Base-by-base conservation (phyloP, 92 coral and sea anemone genomes). In the Phenganax stokvisi region DNA sequence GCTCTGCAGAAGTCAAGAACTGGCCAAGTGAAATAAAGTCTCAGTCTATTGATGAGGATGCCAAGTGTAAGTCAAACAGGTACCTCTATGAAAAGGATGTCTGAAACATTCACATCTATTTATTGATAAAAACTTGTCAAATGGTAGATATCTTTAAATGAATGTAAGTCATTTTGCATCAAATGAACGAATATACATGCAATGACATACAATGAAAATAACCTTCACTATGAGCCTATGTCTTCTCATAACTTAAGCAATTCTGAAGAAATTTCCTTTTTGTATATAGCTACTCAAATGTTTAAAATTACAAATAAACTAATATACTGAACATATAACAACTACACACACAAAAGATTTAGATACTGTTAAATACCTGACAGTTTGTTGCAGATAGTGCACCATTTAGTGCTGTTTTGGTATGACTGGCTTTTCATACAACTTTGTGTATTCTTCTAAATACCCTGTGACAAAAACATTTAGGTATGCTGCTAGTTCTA, bases 321-420 rank as follows among this genome's bases (percentile, higher is more conserved):
- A n/a, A n/a, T n/a, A n/a, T n/a, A n/a, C n/a, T n/a, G n/a, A n/a
- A n/a, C n/a, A n/a, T n/a, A n/a, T n/a, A n/a, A n/a, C n/a, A n/a
- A n/a, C n/a, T n/a, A n/a, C n/a, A n/a, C n/a, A n/a, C n/a, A n/a
- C n/a, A n/a, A n/a, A n/a, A n/a, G n/a, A n/a, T n/a, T n/a, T n/a
- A n/a, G n/a, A n/a, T 72, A 72, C 12, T 9, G 10, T 72, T 20
- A 17, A 7, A 54, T 25, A 76, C 81, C 81, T 76, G n/a, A 76
- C 30, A 54, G 31, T 76, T 10, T 76, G 81, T 57, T 55, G 61
- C 3, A 70, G 63, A 60, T 76, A 76, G 37, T 76, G 81, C 37
- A 76, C 70, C 81, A 76, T 76, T n/a, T 57, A 76, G 13, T 76
- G 70, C 31, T 76, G 81, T 76, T 76, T 76, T 1, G 81, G 81